Conservation (phyloP, 1,140 invertebrate species). For the Drosophila oshimai region DNA sequence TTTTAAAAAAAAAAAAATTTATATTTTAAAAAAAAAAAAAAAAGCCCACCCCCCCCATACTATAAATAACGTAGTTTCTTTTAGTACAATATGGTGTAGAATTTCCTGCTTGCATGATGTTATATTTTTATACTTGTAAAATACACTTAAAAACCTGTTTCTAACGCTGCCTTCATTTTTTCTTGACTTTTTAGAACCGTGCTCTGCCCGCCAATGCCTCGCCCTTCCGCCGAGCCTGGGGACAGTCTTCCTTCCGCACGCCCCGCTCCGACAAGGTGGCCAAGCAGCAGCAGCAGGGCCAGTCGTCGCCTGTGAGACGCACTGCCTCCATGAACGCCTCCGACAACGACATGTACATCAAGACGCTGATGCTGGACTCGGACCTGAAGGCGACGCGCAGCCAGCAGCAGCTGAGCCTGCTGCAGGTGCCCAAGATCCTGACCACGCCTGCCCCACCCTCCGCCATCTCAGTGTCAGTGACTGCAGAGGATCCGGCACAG, state of each 20-base stretch:
- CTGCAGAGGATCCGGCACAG: neutral
- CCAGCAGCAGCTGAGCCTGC: conserved; percentile 32
- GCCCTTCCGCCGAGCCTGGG: conserved; percentile 85
- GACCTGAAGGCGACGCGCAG: conserved; percentile 50
- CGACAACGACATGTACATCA: conserved; percentile 83
- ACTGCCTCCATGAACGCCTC: conserved; percentile 80
- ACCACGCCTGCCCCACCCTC: conserved; percentile 63
- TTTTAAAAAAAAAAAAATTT: too few species aligned
- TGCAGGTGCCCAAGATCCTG: conserved; percentile 59
- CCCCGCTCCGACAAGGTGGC: conserved; percentile 67
- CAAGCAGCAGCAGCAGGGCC: conserved; percentile 24
- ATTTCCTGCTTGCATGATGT: too few species aligned
- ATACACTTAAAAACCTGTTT: too few species aligned
- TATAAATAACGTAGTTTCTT: too few species aligned
- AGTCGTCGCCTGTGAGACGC: conserved; percentile 64
- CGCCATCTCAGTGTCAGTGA: conserved; percentile 24
- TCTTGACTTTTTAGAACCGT: conserved; percentile 52
- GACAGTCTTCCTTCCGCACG: conserved; percentile 83
- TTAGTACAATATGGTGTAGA: too few species aligned
- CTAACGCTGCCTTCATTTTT: neutral
- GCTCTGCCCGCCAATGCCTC: conserved; percentile 84
- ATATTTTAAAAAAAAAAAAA: too few species aligned
- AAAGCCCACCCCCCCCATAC: too few species aligned
- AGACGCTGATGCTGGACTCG: conserved; percentile 58
- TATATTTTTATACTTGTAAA: too few species aligned